Conservation (phyloP, 2,113 vertebrate genomes). For the Turnix velox region DNA sequence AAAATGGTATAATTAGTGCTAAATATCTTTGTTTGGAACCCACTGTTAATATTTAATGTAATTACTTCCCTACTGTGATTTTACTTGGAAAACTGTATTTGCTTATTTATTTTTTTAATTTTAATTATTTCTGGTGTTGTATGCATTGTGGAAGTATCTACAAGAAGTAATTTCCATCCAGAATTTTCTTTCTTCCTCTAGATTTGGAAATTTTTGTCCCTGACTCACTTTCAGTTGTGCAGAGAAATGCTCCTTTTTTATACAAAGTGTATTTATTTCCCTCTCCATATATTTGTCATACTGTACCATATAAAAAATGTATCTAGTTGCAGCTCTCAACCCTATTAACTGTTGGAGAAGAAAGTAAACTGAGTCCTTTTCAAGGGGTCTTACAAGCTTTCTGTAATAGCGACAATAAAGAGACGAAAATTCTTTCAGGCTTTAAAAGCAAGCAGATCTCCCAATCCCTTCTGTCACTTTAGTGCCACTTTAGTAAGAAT, state of each 20-base stretch:
- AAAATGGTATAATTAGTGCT: neutral
- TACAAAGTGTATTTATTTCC: neutral
- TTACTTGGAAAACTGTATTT: neutral
- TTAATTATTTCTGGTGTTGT: neutral
- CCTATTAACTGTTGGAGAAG: neutral
- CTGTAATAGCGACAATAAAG: neutral
- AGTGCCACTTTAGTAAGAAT: neutral
- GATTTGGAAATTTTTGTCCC: neutral
- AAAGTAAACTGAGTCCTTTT: neutral
- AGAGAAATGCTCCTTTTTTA: neutral
- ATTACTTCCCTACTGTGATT: neutral
- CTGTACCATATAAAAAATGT: neutral
- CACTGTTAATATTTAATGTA: neutral
- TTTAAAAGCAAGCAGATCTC: neutral
- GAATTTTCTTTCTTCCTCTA: neutral
- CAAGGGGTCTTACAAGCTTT: rapidly evolving
- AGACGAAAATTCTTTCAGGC: neutral
- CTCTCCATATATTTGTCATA: neutral
- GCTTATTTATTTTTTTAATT: neutral
- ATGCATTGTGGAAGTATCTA: neutral
- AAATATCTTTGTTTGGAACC: neutral
- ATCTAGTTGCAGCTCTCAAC: rapidly evolving
- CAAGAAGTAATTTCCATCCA: neutral
- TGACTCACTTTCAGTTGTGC: neutral
- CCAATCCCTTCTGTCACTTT: neutral